Percentiles rank a stretch among this genome's conserved stretches.
These are phyloP conservation scores for Litoditis marina DNA, from an alignment of 2,888 invertebrate genomes.

Conservation along the genomic window DNA sequence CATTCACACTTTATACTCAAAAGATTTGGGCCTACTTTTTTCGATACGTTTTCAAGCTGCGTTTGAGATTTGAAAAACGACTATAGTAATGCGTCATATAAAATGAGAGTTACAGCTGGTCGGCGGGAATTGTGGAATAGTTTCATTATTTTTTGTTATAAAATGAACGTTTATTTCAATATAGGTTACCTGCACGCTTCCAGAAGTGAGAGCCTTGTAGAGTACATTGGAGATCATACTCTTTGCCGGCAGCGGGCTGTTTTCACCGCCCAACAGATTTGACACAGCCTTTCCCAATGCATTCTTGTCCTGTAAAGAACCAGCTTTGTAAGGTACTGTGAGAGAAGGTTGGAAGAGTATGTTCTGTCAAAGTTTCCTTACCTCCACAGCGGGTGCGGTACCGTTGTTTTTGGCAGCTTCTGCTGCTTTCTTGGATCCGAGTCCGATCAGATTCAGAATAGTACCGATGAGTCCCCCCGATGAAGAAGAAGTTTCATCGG, in stretches of 20 bases:
- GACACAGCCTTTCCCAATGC: conserved; percentile 55
- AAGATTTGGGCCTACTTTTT: no score
- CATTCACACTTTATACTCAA: no score
- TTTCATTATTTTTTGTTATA: no score
- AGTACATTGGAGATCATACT: conserved; percentile 59
- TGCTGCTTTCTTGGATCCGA: conserved; percentile 50
- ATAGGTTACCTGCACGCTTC: conserved; percentile 43
- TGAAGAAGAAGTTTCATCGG: conserved; percentile 50
- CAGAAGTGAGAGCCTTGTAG: conserved; percentile 60
- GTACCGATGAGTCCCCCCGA: conserved; percentile 59
- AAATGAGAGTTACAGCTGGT: no score
- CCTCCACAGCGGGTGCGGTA: conserved; percentile 6
- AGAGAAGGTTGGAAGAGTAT: no score
- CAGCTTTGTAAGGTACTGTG: no score
- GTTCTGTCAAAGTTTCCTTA: no score
- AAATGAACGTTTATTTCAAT: neutral
- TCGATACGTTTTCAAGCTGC: no score
- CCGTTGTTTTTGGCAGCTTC: conserved; percentile 26
- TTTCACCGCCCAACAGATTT: conserved; percentile 52
- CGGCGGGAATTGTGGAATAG: no score
- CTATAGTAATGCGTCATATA: no score
- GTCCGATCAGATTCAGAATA: conserved; percentile 55
- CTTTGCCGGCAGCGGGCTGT: conserved; percentile 58
- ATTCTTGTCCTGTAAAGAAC: conserved; percentile 39
- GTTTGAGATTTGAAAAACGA: no score